Conservation (phyloP, 37 sponge, comb jelly and placozoan genomes). For the Cladorhizidae sp. region DNA sequence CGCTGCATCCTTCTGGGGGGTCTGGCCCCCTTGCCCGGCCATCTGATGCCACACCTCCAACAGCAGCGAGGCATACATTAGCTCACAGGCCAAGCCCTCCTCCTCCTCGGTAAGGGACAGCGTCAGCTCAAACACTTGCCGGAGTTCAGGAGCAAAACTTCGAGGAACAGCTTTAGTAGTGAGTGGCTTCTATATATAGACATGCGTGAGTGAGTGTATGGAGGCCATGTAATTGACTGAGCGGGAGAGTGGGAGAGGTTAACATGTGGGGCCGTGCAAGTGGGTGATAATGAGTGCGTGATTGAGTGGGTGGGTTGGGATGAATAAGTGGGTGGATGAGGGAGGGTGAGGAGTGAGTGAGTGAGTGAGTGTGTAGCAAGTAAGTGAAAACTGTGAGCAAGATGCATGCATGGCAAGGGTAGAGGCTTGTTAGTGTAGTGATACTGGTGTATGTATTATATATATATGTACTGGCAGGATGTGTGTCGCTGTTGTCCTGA, state of each 20-base stretch:
- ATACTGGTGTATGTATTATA: not conserved
- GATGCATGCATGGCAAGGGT: not conserved
- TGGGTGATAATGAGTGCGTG: not conserved
- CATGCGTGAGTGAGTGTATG: not conserved
- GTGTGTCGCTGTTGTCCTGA: slow-evolving; percentile 32
- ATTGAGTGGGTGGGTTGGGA: not conserved
- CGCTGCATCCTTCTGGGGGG: not conserved
- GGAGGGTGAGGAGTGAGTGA: not conserved
- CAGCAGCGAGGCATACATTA: slow-evolving; percentile 16
- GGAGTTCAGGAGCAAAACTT: slow-evolving; percentile 75
- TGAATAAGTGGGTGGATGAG: not conserved
- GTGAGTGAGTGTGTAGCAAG: not conserved
- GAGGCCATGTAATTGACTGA: not conserved
- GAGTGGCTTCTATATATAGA: slow-evolving; percentile 4
- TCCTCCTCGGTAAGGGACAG: slow-evolving; percentile 39
- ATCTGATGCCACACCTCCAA: slow-evolving; percentile 75
- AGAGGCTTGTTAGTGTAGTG: not conserved
- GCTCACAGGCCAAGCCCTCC: slow-evolving; percentile 33
- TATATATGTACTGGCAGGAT: slow-evolving; percentile 1
- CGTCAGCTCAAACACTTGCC: slow-evolving; percentile 60
- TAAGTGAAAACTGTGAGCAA: not conserved
- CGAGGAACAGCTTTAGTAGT: slow-evolving; percentile 70
- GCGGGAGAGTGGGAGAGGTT: not conserved
- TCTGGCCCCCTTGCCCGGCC: slow-evolving; percentile 5
- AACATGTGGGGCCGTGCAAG: not conserved